Evolutionary conservation across 2,113 vertebrate genomes (phyloP).

Genomic region (Pongo abelii): DNA sequence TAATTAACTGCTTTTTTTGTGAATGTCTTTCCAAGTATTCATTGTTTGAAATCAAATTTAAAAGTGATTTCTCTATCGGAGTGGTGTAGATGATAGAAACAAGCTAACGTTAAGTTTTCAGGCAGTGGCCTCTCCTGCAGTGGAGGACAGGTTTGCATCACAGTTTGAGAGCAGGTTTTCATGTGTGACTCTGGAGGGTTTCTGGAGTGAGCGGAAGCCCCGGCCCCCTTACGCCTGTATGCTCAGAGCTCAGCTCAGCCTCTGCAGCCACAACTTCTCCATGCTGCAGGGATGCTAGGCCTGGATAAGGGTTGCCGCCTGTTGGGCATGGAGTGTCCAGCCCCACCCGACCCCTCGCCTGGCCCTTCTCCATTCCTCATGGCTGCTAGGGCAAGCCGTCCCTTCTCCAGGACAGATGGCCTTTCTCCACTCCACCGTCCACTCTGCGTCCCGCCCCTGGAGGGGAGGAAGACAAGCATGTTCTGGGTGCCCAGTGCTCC

Average conservation of each 20-base stretch:
- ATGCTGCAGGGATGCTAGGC: not conserved
- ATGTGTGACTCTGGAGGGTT: not conserved
- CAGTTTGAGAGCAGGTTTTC: fast-evolving
- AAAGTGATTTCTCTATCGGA: not conserved
- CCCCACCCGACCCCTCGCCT: fast-evolving
- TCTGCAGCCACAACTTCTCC: not conserved
- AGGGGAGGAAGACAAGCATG: fast-evolving
- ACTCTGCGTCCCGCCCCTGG: fast-evolving
- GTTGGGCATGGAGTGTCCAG: fast-evolving
- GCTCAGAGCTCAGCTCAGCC: fast-evolving
- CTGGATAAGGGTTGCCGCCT: fast-evolving
- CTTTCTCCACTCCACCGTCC: not conserved
- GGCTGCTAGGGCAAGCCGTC: fast-evolving
- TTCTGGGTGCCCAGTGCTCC: fast-evolving
- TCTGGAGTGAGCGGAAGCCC: fast-evolving
- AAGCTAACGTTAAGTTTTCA: fast-evolving
- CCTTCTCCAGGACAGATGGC: not conserved
- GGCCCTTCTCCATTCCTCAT: not conserved
- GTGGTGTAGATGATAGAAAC: not conserved
- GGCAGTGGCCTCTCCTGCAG: fast-evolving
- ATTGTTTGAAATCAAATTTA: slow-evolving; percentile 34
- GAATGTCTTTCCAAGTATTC: not conserved
- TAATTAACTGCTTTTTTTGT: slow-evolving; percentile 51
- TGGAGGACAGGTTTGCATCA: fast-evolving
- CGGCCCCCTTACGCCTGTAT: fast-evolving